Evolutionary conservation across 2,888 invertebrate genomes (phyloP), one percentile per base, ranked within the genome.

Genomic region (Tachina lurida): DNA sequence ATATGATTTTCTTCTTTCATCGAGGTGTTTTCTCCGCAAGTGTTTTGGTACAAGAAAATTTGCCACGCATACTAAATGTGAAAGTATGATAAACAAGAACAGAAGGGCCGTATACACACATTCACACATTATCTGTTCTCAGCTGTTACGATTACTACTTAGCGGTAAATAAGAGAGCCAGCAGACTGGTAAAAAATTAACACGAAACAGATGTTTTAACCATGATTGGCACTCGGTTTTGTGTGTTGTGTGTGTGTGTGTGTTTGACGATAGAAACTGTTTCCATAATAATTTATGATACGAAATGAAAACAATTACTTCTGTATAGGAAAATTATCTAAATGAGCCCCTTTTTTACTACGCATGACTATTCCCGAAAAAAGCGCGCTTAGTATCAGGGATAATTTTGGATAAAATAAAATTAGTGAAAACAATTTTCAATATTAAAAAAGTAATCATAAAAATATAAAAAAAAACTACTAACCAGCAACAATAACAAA

Each of bases 151-250:
- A 10, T n/a, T n/a, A n/a, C 31, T 5, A 56, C 4, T 10, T 12
- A 31, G 7, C 31, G 39, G 9, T 39, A 1, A 0, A 17, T 0
- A 17, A 56, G 7, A 22, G 19, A 60, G n/a, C 8, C 58, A 41
- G 19, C 22, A 47, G 62, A 52, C 7, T 31, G 31, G 43, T 13
- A 73, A 52, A n/a, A n/a, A 10, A 31, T 47, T 75, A 85, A 79
- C 85, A 85, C 52, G 54, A 82, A 82, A 85, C 82, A 85, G 63
- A 85, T 85, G 82, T 79, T 84, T 52, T 60, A 10, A 58, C n/a
- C 5, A 43, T 19, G 12, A 60, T 22, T 41, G 5, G 31, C n/a
- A 10, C 22, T 17, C 9, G 39, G n/a, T n/a, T n/a, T n/a, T n/a
- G n/a, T n/a, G n/a, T n/a, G n/a, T 3, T 17, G 22, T 31, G 0